Conservation (phyloP, 2,888 invertebrate genomes). For the Reticulitermes lucifugus region DNA sequence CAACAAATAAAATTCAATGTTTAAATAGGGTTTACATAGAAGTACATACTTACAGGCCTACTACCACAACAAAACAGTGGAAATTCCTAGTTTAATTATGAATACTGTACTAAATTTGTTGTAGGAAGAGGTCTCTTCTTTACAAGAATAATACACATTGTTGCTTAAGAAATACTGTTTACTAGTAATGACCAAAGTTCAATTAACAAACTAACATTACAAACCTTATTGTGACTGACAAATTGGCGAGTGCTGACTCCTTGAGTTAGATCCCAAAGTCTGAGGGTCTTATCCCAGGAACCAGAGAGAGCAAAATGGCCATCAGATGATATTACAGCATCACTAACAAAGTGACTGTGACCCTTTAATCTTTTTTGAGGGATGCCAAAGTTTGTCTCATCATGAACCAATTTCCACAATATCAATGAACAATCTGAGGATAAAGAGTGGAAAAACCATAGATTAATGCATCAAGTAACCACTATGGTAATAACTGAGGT, state of each 20-base stretch:
- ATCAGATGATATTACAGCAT: slow-evolving; percentile 98
- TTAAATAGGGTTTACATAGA: too few species aligned
- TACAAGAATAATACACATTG: not conserved
- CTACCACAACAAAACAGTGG: too few species aligned
- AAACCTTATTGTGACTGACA: slow-evolving; percentile 98
- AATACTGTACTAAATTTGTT: not conserved
- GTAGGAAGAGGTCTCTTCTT: not conserved
- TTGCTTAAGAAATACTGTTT: slow-evolving; percentile 16
- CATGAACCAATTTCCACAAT: slow-evolving; percentile 97
- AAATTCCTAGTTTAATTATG: not conserved
- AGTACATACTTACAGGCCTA: too few species aligned
- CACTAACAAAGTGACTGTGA: slow-evolving; percentile 98
- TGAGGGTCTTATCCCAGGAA: slow-evolving; percentile 99
- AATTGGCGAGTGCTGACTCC: slow-evolving; percentile 97
- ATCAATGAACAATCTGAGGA: slow-evolving; percentile 80
- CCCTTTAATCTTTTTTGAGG: slow-evolving; percentile 96
- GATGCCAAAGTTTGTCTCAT: slow-evolving; percentile 94
- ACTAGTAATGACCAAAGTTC: not conserved
- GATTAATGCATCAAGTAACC: not conserved
- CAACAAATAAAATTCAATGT: too few species aligned
- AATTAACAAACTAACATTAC: slow-evolving; percentile 62
- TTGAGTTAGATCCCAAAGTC: slow-evolving; percentile 98
- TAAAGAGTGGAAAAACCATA: slow-evolving; percentile 34
- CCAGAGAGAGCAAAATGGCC: slow-evolving; percentile 99
- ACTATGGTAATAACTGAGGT: not conserved